Conservation (phyloP, 2,113 vertebrate genomes). For the Cranoglanis bouderius region DNA sequence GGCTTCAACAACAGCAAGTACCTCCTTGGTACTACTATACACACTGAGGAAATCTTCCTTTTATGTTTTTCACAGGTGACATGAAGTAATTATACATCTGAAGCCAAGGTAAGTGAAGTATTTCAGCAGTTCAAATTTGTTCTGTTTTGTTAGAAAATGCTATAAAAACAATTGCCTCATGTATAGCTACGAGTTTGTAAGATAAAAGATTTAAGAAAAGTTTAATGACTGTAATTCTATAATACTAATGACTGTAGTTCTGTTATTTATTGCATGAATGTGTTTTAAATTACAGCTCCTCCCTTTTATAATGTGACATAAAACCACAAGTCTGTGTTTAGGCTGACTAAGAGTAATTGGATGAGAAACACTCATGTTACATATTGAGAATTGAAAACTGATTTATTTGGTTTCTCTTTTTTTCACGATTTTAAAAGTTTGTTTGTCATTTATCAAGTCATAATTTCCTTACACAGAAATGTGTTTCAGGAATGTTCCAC, state of each 20-base stretch:
- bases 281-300: constrained; percentile 21
- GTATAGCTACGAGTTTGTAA: neutral
- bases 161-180: neutral
- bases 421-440: constrained; percentile 26
- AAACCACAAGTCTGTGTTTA: constrained; percentile 5
- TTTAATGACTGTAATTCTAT: constrained; percentile 11
- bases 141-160: neutral
- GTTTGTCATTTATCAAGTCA: constrained; percentile 28
- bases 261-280: neutral
- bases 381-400: constrained; percentile 11
- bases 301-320: constrained; percentile 20
- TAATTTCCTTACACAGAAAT: constrained; percentile 22
- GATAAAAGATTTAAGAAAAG: neutral
- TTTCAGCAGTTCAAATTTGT: neutral
- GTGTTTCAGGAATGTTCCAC: constrained; percentile 24
- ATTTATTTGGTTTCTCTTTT: constrained; percentile 3
- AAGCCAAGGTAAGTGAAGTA: constrained; percentile 31
- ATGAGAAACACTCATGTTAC: constrained; percentile 3
- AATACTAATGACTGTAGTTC: constrained; percentile 5
- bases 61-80: neutral
- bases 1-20: constrained; percentile 9
- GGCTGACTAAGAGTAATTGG: constrained; percentile 4
- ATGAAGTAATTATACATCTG: neutral
- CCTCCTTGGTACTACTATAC: neutral
- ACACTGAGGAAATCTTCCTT: neutral